Base-by-base conservation (phyloP, 2,113 vertebrate genomes). In the Halichoerus grypus region DNA sequence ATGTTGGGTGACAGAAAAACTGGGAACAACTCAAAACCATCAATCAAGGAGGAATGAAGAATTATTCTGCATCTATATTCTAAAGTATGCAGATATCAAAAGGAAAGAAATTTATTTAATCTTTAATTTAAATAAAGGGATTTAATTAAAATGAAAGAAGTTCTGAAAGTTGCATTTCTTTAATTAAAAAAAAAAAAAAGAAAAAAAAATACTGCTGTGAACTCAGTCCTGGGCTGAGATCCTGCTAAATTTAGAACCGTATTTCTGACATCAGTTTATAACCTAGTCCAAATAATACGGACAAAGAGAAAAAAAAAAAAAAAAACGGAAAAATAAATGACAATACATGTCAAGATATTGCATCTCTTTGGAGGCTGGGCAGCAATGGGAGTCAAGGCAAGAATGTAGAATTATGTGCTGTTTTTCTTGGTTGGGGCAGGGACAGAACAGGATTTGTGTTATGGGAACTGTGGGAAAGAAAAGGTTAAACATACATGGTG, bases 111-210 rank as follows among this genome's bases (percentile, higher is more conserved):
- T 28, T 42, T 74, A 42, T 76, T 82, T 80, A 57, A 13, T 61
- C 5, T 90, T 81, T 84, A 81, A 61, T 39, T 61, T 59, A 57
- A 84, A 57, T 42, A 80, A 86, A 91, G 49, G 24, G 59, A 80
- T 13, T 92, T 63, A 86, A 63, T 93, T 42, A 86, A 92, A 77
- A 61, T 87, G 14, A 63, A 95, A 85, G 3, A 80, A 74, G 46
- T 81, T 77, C 86, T 7, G 28, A 31, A 51, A 84, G 53, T 88
- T 79, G 49, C n/a, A 49, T 76, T 59, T 85, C 28, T 90, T 59
- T n/a, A 95, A 86, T 71, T 71, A 33, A 76, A 71, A 80, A 55
- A 39, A 59, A 4, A 63, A 63, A 24, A 1, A 12, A 61, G 22
- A 71, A 80, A 46, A 33, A 51, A 26, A 65, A 92, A 81, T n/a